Evolutionary conservation across 2,888 invertebrate genomes (phyloP).

Genomic region (Lamellibrachia satsuma): DNA sequence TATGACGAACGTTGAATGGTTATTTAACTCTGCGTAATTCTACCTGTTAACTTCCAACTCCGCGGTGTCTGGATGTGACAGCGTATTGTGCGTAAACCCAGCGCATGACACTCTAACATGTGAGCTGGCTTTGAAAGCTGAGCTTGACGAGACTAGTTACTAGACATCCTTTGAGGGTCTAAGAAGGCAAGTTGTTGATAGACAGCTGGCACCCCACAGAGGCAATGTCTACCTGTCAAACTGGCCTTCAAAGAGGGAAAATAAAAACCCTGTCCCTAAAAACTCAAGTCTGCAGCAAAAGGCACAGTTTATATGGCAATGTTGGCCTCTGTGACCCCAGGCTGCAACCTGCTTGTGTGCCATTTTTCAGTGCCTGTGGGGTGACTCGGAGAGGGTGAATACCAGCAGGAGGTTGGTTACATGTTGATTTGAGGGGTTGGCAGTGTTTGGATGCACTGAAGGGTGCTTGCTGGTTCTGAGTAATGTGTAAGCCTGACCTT

Average conservation of each 20-base stretch:
- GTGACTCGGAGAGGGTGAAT: conserved; percentile 12
- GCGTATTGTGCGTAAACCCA: neutral
- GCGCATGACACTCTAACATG: conserved; percentile 2
- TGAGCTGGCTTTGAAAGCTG: neutral
- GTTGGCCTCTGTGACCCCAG: neutral
- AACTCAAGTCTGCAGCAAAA: neutral
- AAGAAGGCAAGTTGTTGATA: conserved; percentile 17
- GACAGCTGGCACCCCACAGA: neutral
- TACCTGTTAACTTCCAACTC: conserved; percentile 13
- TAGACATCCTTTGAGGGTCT: conserved; percentile 17
- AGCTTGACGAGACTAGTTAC: conserved; percentile 9
- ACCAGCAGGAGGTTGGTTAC: conserved; percentile 1
- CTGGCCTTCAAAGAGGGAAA: neutral
- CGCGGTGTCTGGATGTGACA: neutral
- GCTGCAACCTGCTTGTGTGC: neutral
- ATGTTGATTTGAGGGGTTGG: conserved; percentile 13
- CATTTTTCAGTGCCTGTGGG: neutral
- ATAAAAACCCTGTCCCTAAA: neutral
- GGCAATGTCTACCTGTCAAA: neutral
- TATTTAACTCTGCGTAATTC: neutral
- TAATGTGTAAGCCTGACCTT: neutral
- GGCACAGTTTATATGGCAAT: conserved; percentile 4
- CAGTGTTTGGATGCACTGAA: conserved; percentile 12
- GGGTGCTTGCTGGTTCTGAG: conserved; percentile 17
- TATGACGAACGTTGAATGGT: neutral